Base-by-base conservation (phyloP, 2,797 vertebrate species). In the Enteromius fasciolatus region DNA sequence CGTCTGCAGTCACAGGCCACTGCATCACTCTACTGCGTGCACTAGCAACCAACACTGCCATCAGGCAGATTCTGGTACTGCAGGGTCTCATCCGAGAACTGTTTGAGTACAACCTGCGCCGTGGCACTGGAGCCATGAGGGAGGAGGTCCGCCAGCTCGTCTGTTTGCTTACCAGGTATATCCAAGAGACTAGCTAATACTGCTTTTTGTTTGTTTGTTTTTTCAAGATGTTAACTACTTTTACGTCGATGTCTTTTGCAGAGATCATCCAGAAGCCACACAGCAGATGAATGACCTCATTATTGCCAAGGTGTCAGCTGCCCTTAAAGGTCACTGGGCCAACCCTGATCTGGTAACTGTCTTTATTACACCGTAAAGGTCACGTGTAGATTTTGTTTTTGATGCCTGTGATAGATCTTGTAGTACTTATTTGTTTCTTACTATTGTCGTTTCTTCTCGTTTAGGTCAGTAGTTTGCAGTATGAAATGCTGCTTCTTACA, bases 231-330 rank as follows among this genome's bases (percentile, higher is more conserved):
- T 31, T 18, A 23, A 74, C 39, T 25, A 33, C 5, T 78, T 68
- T 50, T 1, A 10, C 76, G 2, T 36, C n/a, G 10, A 41, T 68
- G 11, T 33, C 10, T 82, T 80, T 33, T 54, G 36, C 86, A 99
- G 98, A 91, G 98, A 99, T 94, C 97, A 99, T 86, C 96, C 97
- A 33, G 98, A 99, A 87, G 98, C 98, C 89, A 99, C 98, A 2
- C 97, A 99, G 86, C 97, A 99, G 87, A 97, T 99, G 98, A 99
- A 99, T 25, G 98, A 98, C 86, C 94, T 99, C 81, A 99, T 99
- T 87, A 97, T 99, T 7, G 95, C 95, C 81, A 99, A 99, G 88
- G 98, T 99, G 87, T 99, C 98, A 0, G 94, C 98, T 0, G 98
- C 98, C 67, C 94, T 99, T 78, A 99, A 99, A 91, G 98, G 98